Evolutionary conservation across 2,888 invertebrate genomes (phyloP).

Genomic region (Hydrotaea diabolus): DNA sequence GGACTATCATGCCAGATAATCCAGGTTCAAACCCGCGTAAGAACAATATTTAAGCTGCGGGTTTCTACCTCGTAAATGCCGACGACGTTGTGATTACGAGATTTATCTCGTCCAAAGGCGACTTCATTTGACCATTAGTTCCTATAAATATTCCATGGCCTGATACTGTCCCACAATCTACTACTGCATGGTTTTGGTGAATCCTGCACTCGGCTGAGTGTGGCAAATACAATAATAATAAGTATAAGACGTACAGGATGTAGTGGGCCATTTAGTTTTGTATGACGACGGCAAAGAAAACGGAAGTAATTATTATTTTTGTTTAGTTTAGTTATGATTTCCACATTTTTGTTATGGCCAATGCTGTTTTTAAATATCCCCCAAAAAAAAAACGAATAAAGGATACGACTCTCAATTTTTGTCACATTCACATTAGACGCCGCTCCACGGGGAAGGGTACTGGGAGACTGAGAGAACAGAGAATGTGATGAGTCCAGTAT

Average conservation of each 20-base stretch:
- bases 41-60: no score
- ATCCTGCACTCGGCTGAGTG: neutral
- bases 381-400: constrained; percentile 45
- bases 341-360: constrained; percentile 6
- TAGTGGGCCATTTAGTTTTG: constrained; percentile 65
- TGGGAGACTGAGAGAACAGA: neutral
- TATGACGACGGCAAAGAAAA: constrained; percentile 48
- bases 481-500: constrained; percentile 14
- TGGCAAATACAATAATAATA: constrained; percentile 36
- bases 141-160: no score
- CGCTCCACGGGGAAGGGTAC: neutral
- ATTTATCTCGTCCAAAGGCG: no score
- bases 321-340: constrained; percentile 62
- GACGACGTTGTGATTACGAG: no score
- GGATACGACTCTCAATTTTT: neutral
- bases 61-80: no score
- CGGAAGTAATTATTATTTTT: constrained; percentile 67
- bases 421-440: constrained; percentile 10
- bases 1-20: no score
- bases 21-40: no score
- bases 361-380: constrained; percentile 43
- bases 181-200: neutral
- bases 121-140: no score
- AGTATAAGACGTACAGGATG: constrained; percentile 61
- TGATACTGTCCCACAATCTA: constrained; percentile 3